Base-by-base conservation (phyloP, 1,140 invertebrate species). In the Bicyclus anynana region DNA sequence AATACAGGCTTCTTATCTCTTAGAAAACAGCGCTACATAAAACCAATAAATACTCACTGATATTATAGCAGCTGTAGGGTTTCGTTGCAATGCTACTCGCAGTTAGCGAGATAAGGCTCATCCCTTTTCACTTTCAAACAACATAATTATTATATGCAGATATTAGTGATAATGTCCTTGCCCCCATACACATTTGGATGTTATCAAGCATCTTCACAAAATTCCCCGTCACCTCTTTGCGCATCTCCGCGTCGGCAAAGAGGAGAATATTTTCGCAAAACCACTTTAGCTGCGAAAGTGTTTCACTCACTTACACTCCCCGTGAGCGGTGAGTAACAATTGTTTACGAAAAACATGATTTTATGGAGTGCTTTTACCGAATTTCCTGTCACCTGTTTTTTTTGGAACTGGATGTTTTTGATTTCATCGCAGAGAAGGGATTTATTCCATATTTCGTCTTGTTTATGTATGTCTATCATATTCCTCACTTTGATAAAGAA, bases 321-420 rank as follows among this genome's bases (percentile, higher is more conserved):
- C 40, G 40, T 5, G 16, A 2, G 17, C 2, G 37, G 37, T n/a
- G 17, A 44, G 40, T 44, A 20, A 44, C 40, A 44, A 44, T 44
- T 44, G 40, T 44, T 44, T 44, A 20, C 17, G 40, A 20, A 20
- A 44, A 20, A 44, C 40, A 44, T 20, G 40, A 44, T 44, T 44
- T 44, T 20, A 20, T 44, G 40, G 40, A 44, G 40, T 20, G 40
- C 40, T 44, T 44, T 44, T 44, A 14, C 18, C 4, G 16, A 44
- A 44, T 44, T 44, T 44, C 16, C 16, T 20, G 7, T n/a, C 29
- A 33, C 10, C 7, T 33, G 29, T 12, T 33, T 33, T 33, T 33
- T 33, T 33, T 33, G 2, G 29, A 12, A 12, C 10, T 33, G 29
- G 29, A 33, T 33, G 29, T 12, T 33, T 33, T 33, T 33, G 29